A percentile compares a stretch with the other conserved stretches of the same genome.
These are phyloP conservation scores for Apomyelois bistriatella DNA, from an alignment of 2,888 invertebrate species.

Conservation along the genomic window DNA sequence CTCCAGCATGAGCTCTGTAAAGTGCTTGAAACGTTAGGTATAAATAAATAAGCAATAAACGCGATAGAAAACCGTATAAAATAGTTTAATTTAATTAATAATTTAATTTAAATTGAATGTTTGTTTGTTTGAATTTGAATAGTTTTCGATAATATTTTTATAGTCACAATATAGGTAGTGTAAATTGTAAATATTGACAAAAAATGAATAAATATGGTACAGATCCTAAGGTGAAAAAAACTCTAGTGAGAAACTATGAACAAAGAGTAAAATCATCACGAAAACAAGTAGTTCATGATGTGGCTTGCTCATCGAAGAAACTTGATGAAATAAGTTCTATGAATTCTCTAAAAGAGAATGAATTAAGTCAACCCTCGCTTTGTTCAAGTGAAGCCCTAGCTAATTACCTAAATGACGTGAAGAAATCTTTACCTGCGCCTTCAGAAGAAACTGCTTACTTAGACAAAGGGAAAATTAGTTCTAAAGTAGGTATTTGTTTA, in stretches of 20 bases:
- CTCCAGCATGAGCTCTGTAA: no score
- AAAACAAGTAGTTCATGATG: conserved; percentile 40
- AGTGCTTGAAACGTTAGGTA: no score
- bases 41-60: no score
- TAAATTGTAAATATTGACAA: conserved; percentile 9
- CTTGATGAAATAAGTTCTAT: conserved; percentile 18
- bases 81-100: no score
- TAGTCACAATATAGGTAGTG: no score
- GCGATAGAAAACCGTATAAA: no score
- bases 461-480: conserved; percentile 38
- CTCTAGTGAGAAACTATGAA: conserved; percentile 58
- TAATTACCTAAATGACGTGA: conserved; percentile 52
- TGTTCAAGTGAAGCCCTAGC: conserved; percentile 65
- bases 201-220: conserved; percentile 50
- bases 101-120: no score
- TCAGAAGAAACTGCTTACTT: conserved; percentile 40
- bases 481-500: conserved; percentile 38
- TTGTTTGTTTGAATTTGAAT: no score
- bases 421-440: conserved; percentile 37
- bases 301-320: conserved; percentile 34
- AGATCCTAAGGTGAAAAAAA: conserved; percentile 65
- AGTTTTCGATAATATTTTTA: no score
- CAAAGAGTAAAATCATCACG: conserved; percentile 37
- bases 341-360: conserved; percentile 37
- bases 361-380: conserved; percentile 48